phyloP scores from a whole-genome alignment of 2,797 vertebrate genomes.

The Kryptopterus vitreolus region DNA sequence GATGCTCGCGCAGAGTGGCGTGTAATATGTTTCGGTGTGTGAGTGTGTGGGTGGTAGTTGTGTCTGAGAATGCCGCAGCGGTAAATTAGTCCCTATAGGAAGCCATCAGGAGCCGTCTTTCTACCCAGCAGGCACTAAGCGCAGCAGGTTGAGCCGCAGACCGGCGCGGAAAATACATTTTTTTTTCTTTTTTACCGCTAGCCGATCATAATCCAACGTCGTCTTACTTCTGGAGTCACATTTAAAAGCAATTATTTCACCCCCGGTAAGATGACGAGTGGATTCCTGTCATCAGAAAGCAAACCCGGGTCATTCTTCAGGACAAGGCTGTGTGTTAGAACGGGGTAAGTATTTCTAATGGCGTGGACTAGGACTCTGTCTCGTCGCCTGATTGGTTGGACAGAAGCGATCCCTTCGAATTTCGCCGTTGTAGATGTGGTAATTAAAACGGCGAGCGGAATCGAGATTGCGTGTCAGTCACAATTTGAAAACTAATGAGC shows the following conservation, averaged over 20 bases:
- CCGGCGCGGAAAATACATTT: conserved; percentile 19
- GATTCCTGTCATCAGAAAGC: background rate
- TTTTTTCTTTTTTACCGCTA: too few relatives aligned
- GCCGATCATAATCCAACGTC: background rate
- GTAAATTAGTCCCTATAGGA: conserved; percentile 65
- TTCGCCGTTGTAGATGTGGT: background rate
- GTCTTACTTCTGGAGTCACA: background rate
- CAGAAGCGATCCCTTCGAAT: background rate
- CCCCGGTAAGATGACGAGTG: background rate
- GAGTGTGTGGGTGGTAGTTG: conserved; percentile 11
- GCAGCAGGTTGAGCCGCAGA: conserved; percentile 46
- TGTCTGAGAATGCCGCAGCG: conserved; percentile 54
- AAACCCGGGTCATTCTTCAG: background rate
- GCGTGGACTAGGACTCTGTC: background rate
- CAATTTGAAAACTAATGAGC: conserved; percentile 34
- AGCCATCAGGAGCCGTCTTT: conserved; percentile 37
- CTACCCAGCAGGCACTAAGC: conserved; percentile 59
- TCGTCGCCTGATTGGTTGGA: background rate
- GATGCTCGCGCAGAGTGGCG: conserved; percentile 44
- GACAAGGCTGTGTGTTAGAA: background rate
- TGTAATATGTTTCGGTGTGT: conserved; percentile 36
- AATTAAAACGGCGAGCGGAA: conserved; percentile 19
- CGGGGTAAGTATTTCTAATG: too few relatives aligned
- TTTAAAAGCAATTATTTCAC: background rate
- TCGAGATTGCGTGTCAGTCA: conserved; percentile 29